Percentiles rank a stretch among this genome's conserved stretches.
Evolutionary conservation across 2,113 vertebrate genomes (phyloP).

Genomic region (Pardalotus punctatus): DNA sequence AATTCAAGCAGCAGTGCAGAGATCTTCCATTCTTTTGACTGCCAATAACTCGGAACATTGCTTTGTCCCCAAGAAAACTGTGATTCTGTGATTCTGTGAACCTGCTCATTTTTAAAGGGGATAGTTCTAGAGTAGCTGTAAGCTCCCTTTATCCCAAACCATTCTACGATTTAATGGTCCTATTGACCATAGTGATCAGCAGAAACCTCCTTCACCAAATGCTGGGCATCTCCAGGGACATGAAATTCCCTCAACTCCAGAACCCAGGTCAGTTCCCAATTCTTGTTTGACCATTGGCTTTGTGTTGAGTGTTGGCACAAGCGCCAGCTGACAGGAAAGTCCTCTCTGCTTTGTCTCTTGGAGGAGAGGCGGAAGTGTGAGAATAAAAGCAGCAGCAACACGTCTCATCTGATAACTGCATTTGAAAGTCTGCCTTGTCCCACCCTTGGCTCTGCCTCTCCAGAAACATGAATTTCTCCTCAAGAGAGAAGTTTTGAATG

Average conservation of each 20-base stretch:
- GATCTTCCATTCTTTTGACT: neutral
- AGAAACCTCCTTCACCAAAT: neutral
- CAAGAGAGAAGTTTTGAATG: neutral
- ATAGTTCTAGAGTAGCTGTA: neutral
- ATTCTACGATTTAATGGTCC: neutral
- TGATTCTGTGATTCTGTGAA: neutral
- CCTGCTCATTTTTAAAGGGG: neutral
- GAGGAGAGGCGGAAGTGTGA: neutral
- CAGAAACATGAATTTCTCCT: neutral
- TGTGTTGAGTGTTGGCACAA: neutral
- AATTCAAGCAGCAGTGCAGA: neutral
- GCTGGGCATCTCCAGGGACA: neutral
- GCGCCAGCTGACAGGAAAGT: neutral
- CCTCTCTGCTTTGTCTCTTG: neutral
- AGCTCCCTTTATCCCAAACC: neutral
- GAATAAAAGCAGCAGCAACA: neutral
- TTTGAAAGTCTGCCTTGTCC: neutral
- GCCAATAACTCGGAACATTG: neutral
- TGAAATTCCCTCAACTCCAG: neutral
- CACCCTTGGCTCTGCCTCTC: neutral
- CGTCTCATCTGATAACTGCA: fast-evolving
- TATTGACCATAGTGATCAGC: too few species aligned
- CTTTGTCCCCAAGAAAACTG: neutral
- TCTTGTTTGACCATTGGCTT: neutral
- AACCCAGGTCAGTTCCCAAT: neutral